These are phyloP conservation scores for Ormyrus pomaceus DNA, from an alignment of 2,888 invertebrate genomes.

Conservation along the genomic window DNA sequence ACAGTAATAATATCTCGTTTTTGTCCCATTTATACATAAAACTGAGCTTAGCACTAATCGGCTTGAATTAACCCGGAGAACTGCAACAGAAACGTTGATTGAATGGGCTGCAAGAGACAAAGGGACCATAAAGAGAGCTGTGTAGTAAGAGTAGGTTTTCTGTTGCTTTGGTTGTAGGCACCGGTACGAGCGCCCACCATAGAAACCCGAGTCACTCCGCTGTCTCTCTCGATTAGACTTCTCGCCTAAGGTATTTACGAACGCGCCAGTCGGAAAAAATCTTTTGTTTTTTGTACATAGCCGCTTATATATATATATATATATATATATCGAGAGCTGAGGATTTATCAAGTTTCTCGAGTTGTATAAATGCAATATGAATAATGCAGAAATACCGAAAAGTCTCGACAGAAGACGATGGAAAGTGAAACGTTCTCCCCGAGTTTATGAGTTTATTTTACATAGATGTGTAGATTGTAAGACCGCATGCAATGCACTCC, in stretches of 20 bases:
- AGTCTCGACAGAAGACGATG: neutral
- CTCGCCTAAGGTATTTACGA: slow-evolving; percentile 62
- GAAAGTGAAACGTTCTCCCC: slow-evolving; percentile 22
- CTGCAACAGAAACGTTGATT: neutral
- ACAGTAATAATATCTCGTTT: too few species aligned
- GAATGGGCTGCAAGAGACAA: neutral
- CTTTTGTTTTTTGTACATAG: neutral
- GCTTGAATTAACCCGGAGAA: slow-evolving; percentile 27
- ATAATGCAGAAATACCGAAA: slow-evolving; percentile 12
- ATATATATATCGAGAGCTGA: neutral
- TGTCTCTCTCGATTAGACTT: slow-evolving; percentile 71
- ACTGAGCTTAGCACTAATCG: slow-evolving; percentile 14
- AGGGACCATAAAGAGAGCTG: neutral
- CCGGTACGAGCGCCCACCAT: slow-evolving; percentile 68
- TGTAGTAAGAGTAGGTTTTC: slow-evolving; percentile 48
- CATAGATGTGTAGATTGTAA: neutral
- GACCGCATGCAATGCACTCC: too few species aligned
- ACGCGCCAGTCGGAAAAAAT: neutral
- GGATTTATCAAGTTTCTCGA: neutral
- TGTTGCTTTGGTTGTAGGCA: slow-evolving; percentile 67
- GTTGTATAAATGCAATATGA: slow-evolving; percentile 12
- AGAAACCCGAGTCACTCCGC: slow-evolving; percentile 71
- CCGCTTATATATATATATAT: neutral
- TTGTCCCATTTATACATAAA: too few species aligned
- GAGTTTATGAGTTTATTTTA: neutral